These are phyloP conservation scores for Australoheros scitulus DNA, from an alignment of 2,113 vertebrate genomes.

Conservation along the genomic window DNA sequence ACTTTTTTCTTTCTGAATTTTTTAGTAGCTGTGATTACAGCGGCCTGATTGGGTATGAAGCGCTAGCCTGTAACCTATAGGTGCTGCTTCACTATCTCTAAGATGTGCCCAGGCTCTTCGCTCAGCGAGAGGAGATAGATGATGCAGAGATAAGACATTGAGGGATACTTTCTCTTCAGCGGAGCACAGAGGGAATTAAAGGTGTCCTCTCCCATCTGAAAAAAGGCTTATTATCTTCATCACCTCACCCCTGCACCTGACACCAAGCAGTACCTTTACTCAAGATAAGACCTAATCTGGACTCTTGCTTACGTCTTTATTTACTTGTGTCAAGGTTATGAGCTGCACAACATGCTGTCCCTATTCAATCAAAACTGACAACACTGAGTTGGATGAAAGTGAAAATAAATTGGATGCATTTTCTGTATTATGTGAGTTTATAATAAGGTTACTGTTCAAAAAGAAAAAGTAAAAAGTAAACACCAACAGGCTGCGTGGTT, in stretches of 20 bases:
- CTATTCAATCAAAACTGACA: conserved; percentile 47
- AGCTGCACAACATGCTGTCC: conserved; percentile 41
- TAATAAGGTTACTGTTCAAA: conserved; percentile 23
- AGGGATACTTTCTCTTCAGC: conserved; percentile 71
- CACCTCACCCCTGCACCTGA: conserved; percentile 66
- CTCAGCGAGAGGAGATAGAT: conserved; percentile 66
- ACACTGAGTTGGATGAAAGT: conserved; percentile 21
- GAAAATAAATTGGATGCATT: conserved; percentile 21
- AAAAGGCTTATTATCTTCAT: conserved; percentile 78
- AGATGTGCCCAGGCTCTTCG: conserved; percentile 67
- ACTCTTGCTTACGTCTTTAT: conserved; percentile 76
- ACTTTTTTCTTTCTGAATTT: conserved; percentile 19
- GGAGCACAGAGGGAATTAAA: conserved; percentile 73
- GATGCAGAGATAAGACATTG: conserved; percentile 72
- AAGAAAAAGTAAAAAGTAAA: conserved; percentile 9
- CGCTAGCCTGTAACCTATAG: conserved; percentile 50
- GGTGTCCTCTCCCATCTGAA: conserved; percentile 68
- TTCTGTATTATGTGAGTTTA: conserved; percentile 1
- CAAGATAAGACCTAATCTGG: conserved; percentile 82
- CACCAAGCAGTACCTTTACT: conserved; percentile 71
- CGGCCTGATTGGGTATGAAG: conserved; percentile 51
- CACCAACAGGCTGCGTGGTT: conserved; percentile 16
- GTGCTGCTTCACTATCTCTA: conserved; percentile 57
- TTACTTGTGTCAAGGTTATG: conserved; percentile 77
- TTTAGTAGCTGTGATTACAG: conserved; percentile 17